Conservation (phyloP, 2,888 invertebrate species). For the Phlogophora meticulosa region DNA sequence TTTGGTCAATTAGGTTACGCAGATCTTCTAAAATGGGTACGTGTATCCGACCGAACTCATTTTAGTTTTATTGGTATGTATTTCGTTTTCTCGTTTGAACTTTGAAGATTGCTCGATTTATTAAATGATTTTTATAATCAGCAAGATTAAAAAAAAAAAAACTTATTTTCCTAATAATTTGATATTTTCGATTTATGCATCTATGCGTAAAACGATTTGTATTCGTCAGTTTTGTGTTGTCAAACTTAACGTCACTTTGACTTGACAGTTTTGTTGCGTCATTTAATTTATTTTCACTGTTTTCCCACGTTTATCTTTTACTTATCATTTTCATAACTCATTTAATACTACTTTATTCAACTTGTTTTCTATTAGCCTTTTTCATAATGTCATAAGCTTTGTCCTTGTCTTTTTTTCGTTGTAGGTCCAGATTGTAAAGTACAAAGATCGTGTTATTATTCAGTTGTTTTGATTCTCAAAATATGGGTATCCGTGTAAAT, state of each 20-base stretch:
- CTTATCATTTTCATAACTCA: conserved; percentile 23
- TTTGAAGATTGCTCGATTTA: too few relatives aligned
- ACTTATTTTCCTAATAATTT: neutral
- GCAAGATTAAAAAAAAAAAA: too few relatives aligned
- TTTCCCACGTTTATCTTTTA: conserved; percentile 75
- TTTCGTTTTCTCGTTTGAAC: too few relatives aligned
- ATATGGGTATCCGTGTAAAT: conserved; percentile 54
- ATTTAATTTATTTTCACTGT: conserved; percentile 72
- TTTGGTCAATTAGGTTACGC: neutral
- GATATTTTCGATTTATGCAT: neutral
- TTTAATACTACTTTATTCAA: neutral
- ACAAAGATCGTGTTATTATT: conserved; percentile 41
- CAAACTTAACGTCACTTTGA: conserved; percentile 53
- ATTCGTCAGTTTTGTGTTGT: conserved; percentile 40
- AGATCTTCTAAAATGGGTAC: neutral
- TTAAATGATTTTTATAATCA: too few relatives aligned
- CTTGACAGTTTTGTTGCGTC: conserved; percentile 76
- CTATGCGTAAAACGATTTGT: conserved; percentile 33
- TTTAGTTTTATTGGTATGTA: too few relatives aligned
- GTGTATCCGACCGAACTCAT: neutral
- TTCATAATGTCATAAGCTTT: conserved; percentile 1
- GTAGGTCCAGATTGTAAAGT: conserved; percentile 12
- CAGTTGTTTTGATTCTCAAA: conserved; percentile 64
- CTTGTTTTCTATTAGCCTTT: conserved; percentile 14
- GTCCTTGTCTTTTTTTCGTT: conserved; percentile 5